Evolutionary conservation across 2,888 invertebrate species (phyloP), one percentile per base, ranked within the genome.

Genomic region (Dugesia japonica): DNA sequence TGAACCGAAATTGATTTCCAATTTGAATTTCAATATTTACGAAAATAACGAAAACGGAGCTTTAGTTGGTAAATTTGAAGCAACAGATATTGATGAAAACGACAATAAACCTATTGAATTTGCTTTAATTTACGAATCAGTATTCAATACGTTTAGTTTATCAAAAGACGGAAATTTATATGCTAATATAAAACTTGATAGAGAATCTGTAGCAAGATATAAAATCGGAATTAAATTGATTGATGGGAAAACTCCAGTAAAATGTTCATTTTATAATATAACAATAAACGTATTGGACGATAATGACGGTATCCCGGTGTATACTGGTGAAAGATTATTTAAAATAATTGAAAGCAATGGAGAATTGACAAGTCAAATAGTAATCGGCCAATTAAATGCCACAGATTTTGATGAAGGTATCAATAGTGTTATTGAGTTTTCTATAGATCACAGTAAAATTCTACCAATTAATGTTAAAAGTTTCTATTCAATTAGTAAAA

Each of bases 31-130:
- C 26, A 42, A 23, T 26, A 28, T 75, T 1, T 4, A 26, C 4
- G 75, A 75, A 71, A 75, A 75, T 27, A 75, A 75, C 26, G 28
- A 75, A 26, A 42, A 75, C 17, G 75, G 75, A 1, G 75, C 75
- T 17, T 9, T 26, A 26, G 71, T 75, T 42, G 75, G 75, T n/a
- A 42, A 26, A 17, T 42, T 75, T 23, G 71, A 56, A 23, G 75
- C 56, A 13, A 26, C 28, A 28, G 75, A 75, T 56, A 4, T 26
- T 1, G 75, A 75, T 20, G 42, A 23, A 23, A 71, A 71, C 20
- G 75, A 56, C 4, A 75, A 56, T 28, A 42, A 38, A 23, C 1
- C 26, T 42, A 42, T 75, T 20, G 26, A 26, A n/a, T 75, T 71
- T 27, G 28, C 26, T 13, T 56, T 75, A 15, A 9, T 75, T n/a